Conservation (phyloP, 2,113 vertebrate species). For the Chascanopsetta lugubris region DNA sequence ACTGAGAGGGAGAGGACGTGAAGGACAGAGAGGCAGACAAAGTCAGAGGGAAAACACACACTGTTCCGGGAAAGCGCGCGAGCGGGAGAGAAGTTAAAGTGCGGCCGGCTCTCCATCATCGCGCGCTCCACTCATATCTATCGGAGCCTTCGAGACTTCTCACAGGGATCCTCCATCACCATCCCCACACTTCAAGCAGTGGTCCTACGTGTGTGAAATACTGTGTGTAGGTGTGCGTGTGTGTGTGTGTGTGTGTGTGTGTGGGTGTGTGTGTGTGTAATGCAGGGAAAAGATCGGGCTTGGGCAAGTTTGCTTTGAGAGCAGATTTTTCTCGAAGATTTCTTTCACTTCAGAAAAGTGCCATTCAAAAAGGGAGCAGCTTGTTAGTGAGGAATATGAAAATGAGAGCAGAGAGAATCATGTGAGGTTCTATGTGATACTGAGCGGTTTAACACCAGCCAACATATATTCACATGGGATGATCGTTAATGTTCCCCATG, state of each 20-base stretch:
- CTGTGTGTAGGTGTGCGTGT: conserved; percentile 1
- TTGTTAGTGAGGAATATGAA: neutral
- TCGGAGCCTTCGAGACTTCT: conserved; percentile 28
- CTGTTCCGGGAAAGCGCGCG: neutral
- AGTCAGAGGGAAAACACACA: conserved; percentile 38
- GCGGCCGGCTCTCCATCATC: neutral
- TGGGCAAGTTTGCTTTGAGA: neutral
- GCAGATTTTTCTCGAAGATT: neutral
- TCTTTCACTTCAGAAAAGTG: neutral
- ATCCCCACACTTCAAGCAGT: conserved; percentile 5
- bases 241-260: neutral
- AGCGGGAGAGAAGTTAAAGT: conserved; percentile 3
- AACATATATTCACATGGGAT: too few species aligned
- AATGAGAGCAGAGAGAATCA: neutral
- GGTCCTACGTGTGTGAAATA: conserved; percentile 23
- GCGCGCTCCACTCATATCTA: conserved; percentile 9
- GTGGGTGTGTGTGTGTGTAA: neutral
- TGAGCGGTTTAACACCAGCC: too few species aligned
- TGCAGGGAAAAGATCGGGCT: neutral
- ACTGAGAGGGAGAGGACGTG: conserved; percentile 39
- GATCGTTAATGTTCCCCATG: too few species aligned
- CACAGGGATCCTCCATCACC: conserved; percentile 28
- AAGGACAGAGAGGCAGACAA: conserved; percentile 40
- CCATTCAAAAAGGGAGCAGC: neutral
- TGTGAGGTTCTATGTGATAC: too few species aligned